Base-by-base conservation (phyloP, 2,113 vertebrate genomes). In the Hylia prasina region DNA sequence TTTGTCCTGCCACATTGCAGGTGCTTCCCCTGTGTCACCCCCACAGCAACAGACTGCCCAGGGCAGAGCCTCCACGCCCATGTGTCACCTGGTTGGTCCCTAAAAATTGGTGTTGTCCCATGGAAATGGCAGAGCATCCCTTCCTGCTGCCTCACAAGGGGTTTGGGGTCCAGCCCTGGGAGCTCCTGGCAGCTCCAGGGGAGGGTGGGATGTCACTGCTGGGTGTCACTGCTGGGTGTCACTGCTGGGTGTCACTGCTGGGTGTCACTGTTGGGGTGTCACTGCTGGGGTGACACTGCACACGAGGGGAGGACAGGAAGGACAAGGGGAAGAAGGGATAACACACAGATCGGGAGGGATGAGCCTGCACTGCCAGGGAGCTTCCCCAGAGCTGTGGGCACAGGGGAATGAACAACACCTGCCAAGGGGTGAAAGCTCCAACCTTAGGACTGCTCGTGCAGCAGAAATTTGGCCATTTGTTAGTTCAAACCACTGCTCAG, bases 291-390 rank as follows among this genome's bases (percentile, higher is more conserved):
- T 31, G 19, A 30, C 35, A 53, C 39, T 28, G 0, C 40, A 5
- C 47, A 8, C 0, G 1, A 53, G 14, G 19, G 27, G 0, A 5
- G 13, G 27, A 63, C 0, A 2, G 33, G 54, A 61, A 40, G 31
- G 39, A 53, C 50, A 53, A 9, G 18, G 3, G 3, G 3, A 6
- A 2, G 11, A 39, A 40, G 10, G 0, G 13, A 21, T 7, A 40
- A 15, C 47, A 7, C 48, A 33, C 6, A 83, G 8, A 0, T 1
- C 22, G 72, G 58, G 31, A 81, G 11, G 42, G 77, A 9, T 19
- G 39, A 90, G 70, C 23, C 50, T 18, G 35, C 1, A 0, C 61
- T 40, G 45, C 61, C 82, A 30, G 7, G 39, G 33, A 60, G 39
- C 28, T 39, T 47, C 50, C 8, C 15, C 3, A 2, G 35, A 22